Evolutionary conservation across 2,888 invertebrate species (phyloP).

Genomic region (Caenorhabditis panamensis): DNA sequence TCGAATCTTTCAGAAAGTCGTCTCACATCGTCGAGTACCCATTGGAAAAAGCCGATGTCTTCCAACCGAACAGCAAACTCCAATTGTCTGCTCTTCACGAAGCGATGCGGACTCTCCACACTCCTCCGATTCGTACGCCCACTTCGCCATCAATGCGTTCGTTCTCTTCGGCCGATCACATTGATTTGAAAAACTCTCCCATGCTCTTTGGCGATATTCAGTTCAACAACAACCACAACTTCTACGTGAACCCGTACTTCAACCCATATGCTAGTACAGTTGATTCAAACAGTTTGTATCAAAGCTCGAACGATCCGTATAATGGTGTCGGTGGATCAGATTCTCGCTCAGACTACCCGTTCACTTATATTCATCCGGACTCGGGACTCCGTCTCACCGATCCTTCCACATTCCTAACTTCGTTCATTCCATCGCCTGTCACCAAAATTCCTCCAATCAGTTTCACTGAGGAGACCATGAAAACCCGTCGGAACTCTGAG

Average conservation of each 20-base stretch:
- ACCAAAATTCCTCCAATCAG: slow-evolving; percentile 37
- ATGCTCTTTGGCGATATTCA: slow-evolving; percentile 22
- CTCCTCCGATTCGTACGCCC: background rate
- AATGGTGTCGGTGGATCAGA: slow-evolving; percentile 15
- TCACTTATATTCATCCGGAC: slow-evolving; percentile 45
- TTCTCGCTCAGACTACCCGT: slow-evolving; percentile 9
- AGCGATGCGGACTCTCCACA: slow-evolving; percentile 5
- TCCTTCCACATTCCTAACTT: slow-evolving; percentile 44
- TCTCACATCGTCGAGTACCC: background rate
- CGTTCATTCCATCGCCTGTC: slow-evolving; percentile 52
- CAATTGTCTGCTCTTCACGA: no score
- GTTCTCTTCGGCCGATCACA: slow-evolving; percentile 10
- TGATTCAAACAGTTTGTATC: background rate
- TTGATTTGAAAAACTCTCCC: slow-evolving; percentile 8
- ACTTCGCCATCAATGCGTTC: slow-evolving; percentile 18
- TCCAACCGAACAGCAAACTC: slow-evolving; percentile 8
- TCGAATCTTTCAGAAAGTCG: background rate
- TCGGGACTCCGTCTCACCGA: slow-evolving; percentile 50
- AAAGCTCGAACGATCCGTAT: slow-evolving; percentile 3
- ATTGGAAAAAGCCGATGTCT: background rate
- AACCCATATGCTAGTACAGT: background rate
- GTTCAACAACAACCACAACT: slow-evolving; percentile 27
- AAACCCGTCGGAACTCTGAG: slow-evolving; percentile 28
- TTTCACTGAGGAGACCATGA: slow-evolving; percentile 16
- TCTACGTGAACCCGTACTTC: slow-evolving; percentile 2